Percentiles rank a stretch among this genome's conserved stretches.
These are phyloP conservation scores for Sarcophaga subvicina DNA, from an alignment of 2,888 invertebrate genomes.

Conservation along the genomic window DNA sequence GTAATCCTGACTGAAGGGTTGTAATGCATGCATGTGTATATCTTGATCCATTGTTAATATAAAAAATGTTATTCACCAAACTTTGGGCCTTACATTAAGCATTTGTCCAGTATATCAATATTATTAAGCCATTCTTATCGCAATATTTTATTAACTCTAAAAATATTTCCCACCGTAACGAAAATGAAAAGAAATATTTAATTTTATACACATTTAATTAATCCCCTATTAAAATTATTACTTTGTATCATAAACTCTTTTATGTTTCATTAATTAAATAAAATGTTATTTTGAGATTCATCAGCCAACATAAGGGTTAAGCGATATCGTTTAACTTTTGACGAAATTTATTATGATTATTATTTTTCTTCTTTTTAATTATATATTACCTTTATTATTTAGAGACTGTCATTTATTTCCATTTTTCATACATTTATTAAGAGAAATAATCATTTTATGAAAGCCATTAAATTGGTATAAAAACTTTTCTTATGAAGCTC, in stretches of 20 bases:
- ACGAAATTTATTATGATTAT: constrained; percentile 12
- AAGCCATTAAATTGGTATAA: constrained; percentile 65
- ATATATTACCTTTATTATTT: constrained; percentile 48
- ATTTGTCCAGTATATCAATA: no score
- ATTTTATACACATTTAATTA: neutral
- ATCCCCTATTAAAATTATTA: neutral
- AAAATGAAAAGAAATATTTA: neutral
- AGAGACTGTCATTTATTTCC: constrained; percentile 30
- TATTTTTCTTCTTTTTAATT: constrained; percentile 21
- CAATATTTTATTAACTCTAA: no score
- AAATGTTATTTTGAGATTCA: neutral
- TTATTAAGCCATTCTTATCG: no score
- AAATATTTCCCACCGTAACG: neutral
- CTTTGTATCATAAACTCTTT: neutral
- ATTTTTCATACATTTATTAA: constrained; percentile 39
- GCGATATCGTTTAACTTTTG: constrained; percentile 11
- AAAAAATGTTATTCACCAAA: no score
- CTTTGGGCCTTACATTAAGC: no score
- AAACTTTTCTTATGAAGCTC: constrained; percentile 60
- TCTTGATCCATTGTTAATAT: no score
- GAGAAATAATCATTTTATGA: constrained; percentile 58
- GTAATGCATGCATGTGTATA: no score
- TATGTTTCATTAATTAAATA: constrained; percentile 22
- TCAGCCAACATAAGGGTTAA: constrained; percentile 1
- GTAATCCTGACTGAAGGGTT: no score